Conservation (phyloP, 2,797 vertebrate genomes). For the Leptatherina wallacei region DNA sequence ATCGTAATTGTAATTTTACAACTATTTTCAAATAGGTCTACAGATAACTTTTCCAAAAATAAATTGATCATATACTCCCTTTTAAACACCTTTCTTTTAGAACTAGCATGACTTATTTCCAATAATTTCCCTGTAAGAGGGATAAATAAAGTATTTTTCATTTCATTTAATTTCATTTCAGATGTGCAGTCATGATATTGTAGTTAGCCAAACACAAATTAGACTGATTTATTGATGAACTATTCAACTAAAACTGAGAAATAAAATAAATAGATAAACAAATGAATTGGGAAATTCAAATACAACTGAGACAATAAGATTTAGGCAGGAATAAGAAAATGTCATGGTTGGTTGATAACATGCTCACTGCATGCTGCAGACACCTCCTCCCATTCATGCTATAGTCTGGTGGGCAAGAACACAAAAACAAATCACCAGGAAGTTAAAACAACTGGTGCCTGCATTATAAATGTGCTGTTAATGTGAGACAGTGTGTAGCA, state of each 20-base stretch:
- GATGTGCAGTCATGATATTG: not conserved
- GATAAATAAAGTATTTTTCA: too few species aligned
- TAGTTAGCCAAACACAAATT: not conserved
- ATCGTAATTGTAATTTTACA: not conserved
- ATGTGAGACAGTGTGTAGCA: conserved; percentile 46
- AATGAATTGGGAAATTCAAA: not conserved
- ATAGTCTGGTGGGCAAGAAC: conserved; percentile 12
- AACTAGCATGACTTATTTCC: not conserved
- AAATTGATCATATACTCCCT: not conserved
- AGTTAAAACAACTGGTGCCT: conserved; percentile 33
- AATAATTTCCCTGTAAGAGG: too few species aligned
- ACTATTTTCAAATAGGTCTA: not conserved
- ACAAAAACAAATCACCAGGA: conserved; percentile 45
- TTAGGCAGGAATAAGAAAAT: not conserved
- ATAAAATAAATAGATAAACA: too few species aligned
- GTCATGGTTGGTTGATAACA: not conserved
- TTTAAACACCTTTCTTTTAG: not conserved
- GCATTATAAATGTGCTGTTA: conserved; percentile 19
- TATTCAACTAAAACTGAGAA: too few species aligned
- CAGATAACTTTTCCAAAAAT: not conserved
- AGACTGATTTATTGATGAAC: too few species aligned
- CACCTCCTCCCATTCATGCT: conserved; percentile 16
- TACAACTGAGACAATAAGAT: not conserved
- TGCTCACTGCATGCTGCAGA: not conserved
- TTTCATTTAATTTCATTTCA: too few species aligned